Evolutionary conservation across 1,140 invertebrate species (phyloP).

Genomic region (Drosophila ironensis): DNA sequence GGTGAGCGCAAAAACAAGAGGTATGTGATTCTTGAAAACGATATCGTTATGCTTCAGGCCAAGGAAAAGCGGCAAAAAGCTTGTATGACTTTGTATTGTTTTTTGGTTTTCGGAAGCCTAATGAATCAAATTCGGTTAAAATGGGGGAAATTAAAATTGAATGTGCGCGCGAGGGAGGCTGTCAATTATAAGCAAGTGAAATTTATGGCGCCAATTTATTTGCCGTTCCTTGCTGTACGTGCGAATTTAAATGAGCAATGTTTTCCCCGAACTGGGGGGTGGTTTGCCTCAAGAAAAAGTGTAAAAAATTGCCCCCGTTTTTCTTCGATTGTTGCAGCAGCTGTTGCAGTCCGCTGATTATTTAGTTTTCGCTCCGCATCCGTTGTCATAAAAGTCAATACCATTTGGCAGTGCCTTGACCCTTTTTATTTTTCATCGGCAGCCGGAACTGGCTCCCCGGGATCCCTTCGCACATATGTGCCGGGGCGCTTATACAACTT

Average conservation of each 20-base stretch:
- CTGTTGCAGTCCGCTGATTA: slow-evolving; percentile 74
- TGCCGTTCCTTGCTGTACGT: slow-evolving; percentile 13
- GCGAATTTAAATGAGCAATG: slow-evolving; percentile 25
- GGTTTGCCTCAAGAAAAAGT: background rate
- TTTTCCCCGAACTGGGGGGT: slow-evolving; percentile 15
- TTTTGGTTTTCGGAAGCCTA: background rate
- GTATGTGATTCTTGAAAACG: slow-evolving; percentile 11
- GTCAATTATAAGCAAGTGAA: slow-evolving; percentile 42
- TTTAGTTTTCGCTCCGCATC: slow-evolving; percentile 56
- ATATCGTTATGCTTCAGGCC: background rate
- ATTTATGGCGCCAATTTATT: slow-evolving; percentile 49
- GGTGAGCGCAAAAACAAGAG: background rate
- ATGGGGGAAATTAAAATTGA: slow-evolving; percentile 34
- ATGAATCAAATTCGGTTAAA: slow-evolving; percentile 17
- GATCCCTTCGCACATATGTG: slow-evolving; percentile 57
- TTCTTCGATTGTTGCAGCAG: slow-evolving; percentile 65
- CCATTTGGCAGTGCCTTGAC: slow-evolving; percentile 50
- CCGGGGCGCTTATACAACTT: slow-evolving; percentile 46
- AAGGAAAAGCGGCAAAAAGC: no score
- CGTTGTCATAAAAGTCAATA: slow-evolving; percentile 73
- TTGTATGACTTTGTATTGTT: no score
- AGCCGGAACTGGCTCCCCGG: background rate
- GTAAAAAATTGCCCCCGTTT: slow-evolving; percentile 35
- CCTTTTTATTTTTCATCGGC: slow-evolving; percentile 49
- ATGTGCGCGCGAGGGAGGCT: slow-evolving; percentile 22